phyloP scores from a whole-genome alignment of 1,140 invertebrate genomes.

The Drosophila mayri region DNA sequence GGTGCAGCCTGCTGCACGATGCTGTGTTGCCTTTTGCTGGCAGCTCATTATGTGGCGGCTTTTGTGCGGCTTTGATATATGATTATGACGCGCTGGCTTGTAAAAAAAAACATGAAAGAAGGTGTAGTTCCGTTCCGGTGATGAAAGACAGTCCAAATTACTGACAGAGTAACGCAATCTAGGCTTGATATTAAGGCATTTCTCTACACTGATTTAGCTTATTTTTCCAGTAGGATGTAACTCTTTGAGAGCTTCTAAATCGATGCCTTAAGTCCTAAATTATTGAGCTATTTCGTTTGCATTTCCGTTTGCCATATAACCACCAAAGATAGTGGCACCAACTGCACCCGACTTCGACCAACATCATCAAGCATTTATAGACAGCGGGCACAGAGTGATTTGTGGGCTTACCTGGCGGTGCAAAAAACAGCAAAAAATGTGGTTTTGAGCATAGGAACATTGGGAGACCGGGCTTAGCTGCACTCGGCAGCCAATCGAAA shows the following conservation, averaged over 20 bases:
- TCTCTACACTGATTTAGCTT: neutral
- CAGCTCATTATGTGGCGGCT: constrained; percentile 75
- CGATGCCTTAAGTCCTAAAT: neutral
- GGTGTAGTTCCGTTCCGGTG: constrained; percentile 4
- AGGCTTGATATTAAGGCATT: neutral
- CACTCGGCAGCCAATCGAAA: constrained; percentile 57
- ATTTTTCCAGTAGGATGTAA: neutral
- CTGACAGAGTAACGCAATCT: too few species aligned
- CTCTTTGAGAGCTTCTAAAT: neutral
- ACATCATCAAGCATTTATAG: constrained; percentile 43
- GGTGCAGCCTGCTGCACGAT: constrained; percentile 37
- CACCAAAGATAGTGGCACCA: neutral
- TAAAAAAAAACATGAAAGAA: constrained; percentile 30
- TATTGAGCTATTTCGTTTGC: neutral
- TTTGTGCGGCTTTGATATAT: constrained; percentile 59
- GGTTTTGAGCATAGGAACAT: constrained; percentile 23
- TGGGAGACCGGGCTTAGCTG: constrained; percentile 23
- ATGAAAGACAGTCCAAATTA: constrained; percentile 9
- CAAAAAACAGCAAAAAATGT: constrained; percentile 5
- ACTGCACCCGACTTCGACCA: constrained; percentile 14
- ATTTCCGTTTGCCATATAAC: constrained; percentile 3
- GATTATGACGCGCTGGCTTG: constrained; percentile 50
- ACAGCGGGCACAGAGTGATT: constrained; percentile 28
- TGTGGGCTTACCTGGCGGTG: constrained; percentile 35
- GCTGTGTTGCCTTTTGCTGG: constrained; percentile 69